Base-by-base conservation (phyloP, 2,113 vertebrate species). In the Melanocharis versteri region DNA sequence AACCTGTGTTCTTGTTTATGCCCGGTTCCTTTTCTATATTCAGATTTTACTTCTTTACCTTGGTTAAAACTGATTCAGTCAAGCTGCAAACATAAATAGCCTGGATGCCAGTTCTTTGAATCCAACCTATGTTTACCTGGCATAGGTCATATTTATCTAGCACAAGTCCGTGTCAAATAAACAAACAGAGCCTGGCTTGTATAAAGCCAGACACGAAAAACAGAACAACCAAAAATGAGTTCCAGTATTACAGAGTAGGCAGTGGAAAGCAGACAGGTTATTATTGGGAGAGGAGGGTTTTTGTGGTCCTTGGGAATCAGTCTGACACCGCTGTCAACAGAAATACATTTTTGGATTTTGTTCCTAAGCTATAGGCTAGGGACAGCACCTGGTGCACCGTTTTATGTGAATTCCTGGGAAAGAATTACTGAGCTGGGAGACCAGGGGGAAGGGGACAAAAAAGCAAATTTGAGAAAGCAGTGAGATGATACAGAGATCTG, bases 371-470 rank as follows among this genome's bases (percentile, higher is more conserved):
- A 22, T 19, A 65, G n/a, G 53, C 23, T 42, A 57, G 23, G 33
- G 15, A 50, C 23, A 77, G 44, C 33, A 72, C 33, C 44, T 80
- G 21, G 33, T 51, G 58, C 47, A 20, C 7, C 2, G 3, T 18
- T 62, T 27, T 19, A 19, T 83, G 30, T 0, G 7, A 69, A 50
- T n/a, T 5, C 11, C 33, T 66, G 31, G 35, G 27, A 79, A 56
- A 85, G 42, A 51, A 42, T 75, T 48, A 62, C 27, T 3, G 14
- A 81, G 54, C 44, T 42, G 53, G 26, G 37, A 62, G 17, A 28
- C 28, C 1, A 28, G 2, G 24, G 28, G 15, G 0, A 27, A 86
- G 19, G 8, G 4, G 15, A 4, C 1, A 35, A 40, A 48, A 42
- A 65, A 35, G 2, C 13, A 71, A 68, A 57, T 17, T 53, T 3